Evolutionary conservation across 2,888 invertebrate genomes (phyloP).

Genomic region (Cephus sareptanus): DNA sequence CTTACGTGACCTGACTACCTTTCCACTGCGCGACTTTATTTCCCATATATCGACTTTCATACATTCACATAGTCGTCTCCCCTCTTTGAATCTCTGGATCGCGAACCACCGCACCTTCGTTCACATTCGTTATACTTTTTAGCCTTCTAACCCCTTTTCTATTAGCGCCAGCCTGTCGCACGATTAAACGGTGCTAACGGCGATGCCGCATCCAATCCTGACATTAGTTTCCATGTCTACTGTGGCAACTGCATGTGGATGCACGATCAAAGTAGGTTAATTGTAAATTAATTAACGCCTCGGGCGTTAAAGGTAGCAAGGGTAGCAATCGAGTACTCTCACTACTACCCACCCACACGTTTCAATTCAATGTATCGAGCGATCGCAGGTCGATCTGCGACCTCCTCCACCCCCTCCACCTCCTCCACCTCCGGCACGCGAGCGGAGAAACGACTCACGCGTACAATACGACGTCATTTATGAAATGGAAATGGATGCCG

Average conservation of each 20-base stretch:
- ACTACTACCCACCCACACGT: not conserved
- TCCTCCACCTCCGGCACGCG: too few species aligned
- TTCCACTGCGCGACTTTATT: slow-evolving; percentile 24
- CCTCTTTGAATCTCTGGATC: not conserved
- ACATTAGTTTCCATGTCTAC: not conserved
- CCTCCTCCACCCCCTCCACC: too few species aligned
- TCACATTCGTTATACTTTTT: too few species aligned
- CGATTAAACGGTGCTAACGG: not conserved
- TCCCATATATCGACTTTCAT: slow-evolving; percentile 4
- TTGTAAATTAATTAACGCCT: slow-evolving; percentile 32
- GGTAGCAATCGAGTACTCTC: not conserved
- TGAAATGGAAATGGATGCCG: not conserved
- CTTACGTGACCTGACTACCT: slow-evolving; percentile 36
- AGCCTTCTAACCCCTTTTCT: not conserved
- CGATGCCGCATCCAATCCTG: not conserved
- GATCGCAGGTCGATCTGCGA: too few species aligned
- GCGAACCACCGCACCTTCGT: too few species aligned
- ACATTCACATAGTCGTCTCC: not conserved
- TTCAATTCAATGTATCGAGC: not conserved
- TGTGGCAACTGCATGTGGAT: slow-evolving; percentile 12
- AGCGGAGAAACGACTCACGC: too few species aligned
- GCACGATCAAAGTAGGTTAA: slow-evolving; percentile 33
- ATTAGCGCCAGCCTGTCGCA: not conserved
- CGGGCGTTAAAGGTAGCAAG: slow-evolving; percentile 1
- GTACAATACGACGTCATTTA: not conserved